These are phyloP conservation scores for Pelecanus crispus DNA, from an alignment of 2,113 vertebrate species.

Conservation along the genomic window DNA sequence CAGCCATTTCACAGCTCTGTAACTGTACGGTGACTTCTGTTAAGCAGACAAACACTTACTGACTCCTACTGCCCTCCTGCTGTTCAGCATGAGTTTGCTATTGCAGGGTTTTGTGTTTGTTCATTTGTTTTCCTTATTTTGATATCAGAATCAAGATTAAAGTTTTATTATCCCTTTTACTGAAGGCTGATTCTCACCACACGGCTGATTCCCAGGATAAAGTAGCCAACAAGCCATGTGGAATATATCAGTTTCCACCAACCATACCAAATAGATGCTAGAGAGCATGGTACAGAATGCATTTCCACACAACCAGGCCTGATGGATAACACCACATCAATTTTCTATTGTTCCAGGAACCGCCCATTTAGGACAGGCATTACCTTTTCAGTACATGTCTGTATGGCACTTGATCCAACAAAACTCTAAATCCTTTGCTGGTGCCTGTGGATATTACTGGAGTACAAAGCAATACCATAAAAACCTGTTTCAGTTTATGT, in stretches of 20 bases:
- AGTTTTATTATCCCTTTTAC: not conserved
- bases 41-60: not conserved
- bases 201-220: not conserved
- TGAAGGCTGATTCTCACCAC: not conserved
- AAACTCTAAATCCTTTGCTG: not conserved
- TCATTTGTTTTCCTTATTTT: not conserved
- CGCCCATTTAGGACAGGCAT: not conserved
- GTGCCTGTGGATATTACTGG: not conserved
- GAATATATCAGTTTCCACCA: not conserved
- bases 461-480: not conserved
- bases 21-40: not conserved
- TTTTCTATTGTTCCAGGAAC: not conserved
- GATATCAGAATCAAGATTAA: not conserved
- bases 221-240: not conserved
- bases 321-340: not conserved
- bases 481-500: not conserved
- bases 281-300: not conserved
- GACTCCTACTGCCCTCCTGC: not conserved
- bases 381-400: not conserved
- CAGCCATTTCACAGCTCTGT: conserved; percentile 19
- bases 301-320: not conserved
- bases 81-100: not conserved
- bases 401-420: not conserved
- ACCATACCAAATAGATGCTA: not conserved
- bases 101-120: not conserved